Base-by-base conservation (phyloP, 1,140 invertebrate genomes). In the Cephus cinctus region DNA sequence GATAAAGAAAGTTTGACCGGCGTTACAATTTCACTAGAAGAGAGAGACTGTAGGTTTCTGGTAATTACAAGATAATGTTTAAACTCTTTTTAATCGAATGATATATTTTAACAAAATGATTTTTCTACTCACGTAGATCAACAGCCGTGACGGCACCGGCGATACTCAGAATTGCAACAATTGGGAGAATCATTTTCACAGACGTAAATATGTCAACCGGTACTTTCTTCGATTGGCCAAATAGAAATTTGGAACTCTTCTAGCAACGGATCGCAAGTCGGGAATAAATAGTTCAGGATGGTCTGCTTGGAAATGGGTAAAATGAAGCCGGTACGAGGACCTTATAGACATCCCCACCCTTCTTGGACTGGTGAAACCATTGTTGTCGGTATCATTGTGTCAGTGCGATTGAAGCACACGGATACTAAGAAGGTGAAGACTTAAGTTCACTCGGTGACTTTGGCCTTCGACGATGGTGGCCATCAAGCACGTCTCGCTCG, bases 81-180 rank as follows among this genome's bases (percentile, higher is more conserved):
- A n/a, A n/a, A n/a, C n/a, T n/a, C n/a, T n/a, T n/a, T n/a, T n/a
- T n/a, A n/a, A 30, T 30, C 27, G 27, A 12, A 9, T 30, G 27
- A 11, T 12, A 11, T 11, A 30, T 11, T 30, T 30, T 30, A 30
- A 12, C 27, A 9, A 30, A 30, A 4, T 9, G 2, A 30, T 30
- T 30, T 30, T 40, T 22, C 27, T 52, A 71, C 68, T 71, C 43
- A 73, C 70, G 70, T 41, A 73, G 16, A 12, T 69, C 57, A 4
- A 56, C 27, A 3, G 58, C 50, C 3, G 50, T 15, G 8, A 18
- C 14, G 14, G 8, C 15, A 9, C 14, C 3, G 14, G 15, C 34
- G 14, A 15, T 6, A 8, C 9, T 18, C 34, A 36, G 8, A n/a
- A 36, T 6, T 18, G 19, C 34, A 8, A 6, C 34, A 15, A 36